Conservation (phyloP, 2,888 invertebrate genomes). For the Zelleria hepariella region DNA sequence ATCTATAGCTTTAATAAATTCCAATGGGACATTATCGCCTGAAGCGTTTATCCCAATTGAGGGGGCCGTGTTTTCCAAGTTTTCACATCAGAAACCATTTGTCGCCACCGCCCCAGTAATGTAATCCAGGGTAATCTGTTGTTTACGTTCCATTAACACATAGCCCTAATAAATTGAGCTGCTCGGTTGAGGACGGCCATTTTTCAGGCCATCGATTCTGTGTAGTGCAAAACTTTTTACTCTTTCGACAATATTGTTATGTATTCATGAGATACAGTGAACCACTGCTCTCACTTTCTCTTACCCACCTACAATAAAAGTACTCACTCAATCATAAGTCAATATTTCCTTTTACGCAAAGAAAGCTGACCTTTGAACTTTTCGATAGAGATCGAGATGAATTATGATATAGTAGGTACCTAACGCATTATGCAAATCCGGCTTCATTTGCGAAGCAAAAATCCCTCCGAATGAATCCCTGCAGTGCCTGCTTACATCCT, state of each 20-base stretch:
- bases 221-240: neutral
- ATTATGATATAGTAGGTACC: neutral
- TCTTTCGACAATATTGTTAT: neutral
- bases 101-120: conserved; percentile 16
- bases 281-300: neutral
- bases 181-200: conserved; percentile 21
- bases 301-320: neutral
- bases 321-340: neutral
- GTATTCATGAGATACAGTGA: neutral
- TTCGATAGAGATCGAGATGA: neutral
- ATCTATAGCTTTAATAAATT: conserved; percentile 2
- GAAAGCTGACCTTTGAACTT: conserved; percentile 1
- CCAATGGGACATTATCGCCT: neutral
- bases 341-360: neutral
- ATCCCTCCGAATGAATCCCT: neutral
- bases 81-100: conserved; percentile 15
- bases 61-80: conserved; percentile 14
- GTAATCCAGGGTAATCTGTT: conserved; percentile 23
- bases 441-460: neutral
- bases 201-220: conserved; percentile 12
- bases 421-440: too few relatives aligned
- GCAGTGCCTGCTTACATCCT: neutral
- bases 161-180: conserved; percentile 21
- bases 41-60: conserved; percentile 1
- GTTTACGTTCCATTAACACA: conserved; percentile 19